Base-by-base conservation (phyloP, 2,797 vertebrate species). In the Enteromius unitaeniatus region DNA sequence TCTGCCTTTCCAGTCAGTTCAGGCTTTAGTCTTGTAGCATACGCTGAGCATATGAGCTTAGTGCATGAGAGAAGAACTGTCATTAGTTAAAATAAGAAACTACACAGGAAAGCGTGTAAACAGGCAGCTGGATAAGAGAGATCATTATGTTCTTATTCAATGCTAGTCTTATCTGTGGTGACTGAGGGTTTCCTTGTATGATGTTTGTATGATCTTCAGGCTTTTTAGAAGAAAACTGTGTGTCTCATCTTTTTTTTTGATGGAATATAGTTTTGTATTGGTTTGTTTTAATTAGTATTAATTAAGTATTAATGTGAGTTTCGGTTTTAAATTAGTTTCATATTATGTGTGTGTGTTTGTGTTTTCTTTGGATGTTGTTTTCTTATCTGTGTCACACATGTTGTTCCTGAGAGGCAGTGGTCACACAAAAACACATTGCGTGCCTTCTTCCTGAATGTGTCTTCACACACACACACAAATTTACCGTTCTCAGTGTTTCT, bases 391-490 rank as follows among this genome's bases (percentile, higher is more conserved):
- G 73, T 45, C n/a, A 83, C 78, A 77, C 82, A 86, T 83, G 84
- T 87, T 88, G 78, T 88, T 88, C 83, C 79, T 51, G 65, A 64
- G 84, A 89, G 87, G 88, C 86, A 88, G 85, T 77, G 73, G 69
- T 85, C 86, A 80, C 42, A 60, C 86, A 85, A 86, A 81, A 88
- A 88, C 77, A 73, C 77, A 64, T 78, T 26, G 79, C 62, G 72
- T 82, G 72, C 45, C 84, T 86, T 65, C 78, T 83, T 88, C 85
- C 86, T 86, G 75, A 78, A 62, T 81, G 69, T 73, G 83, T 72
- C 19, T 64, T 78, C 45, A 79, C 55, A 69, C 77, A 82, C 53
- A 37, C n/a, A 23, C 21, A 79, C 68, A 70, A 70, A 23, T 67
- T 7, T 19, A 67, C 17, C 37, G 17, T 40, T 21, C 65, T 67